phyloP scores from a whole-genome alignment of 30 jellyfish, hydroid and myxozoan species.

The Calvadosia cruxmelitensis region DNA sequence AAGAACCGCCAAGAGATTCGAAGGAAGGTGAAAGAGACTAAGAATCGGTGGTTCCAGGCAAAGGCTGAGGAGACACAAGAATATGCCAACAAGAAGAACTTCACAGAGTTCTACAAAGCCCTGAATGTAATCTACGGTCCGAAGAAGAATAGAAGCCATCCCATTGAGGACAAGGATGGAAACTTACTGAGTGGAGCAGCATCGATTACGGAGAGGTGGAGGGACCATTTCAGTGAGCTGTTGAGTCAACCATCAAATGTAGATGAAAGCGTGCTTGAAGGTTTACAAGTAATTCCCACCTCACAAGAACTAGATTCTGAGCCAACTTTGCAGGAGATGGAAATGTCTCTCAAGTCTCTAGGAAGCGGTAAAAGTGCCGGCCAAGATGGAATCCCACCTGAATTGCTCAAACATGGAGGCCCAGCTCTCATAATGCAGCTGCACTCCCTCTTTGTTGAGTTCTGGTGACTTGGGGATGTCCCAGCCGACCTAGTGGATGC shows the following conservation, averaged over 20 bases:
- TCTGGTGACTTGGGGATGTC: constrained; percentile 24
- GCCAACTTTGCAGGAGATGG: no score
- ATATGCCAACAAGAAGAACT: constrained; percentile 30
- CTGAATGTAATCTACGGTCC: constrained; percentile 42
- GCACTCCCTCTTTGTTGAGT: constrained; percentile 1
- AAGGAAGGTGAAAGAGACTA: constrained; percentile 16
- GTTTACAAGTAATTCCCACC: no score
- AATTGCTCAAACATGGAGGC: constrained; percentile 35
- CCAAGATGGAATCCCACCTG: constrained; percentile 30
- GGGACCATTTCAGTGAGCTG: constrained; percentile 39
- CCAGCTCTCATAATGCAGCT: constrained; percentile 25
- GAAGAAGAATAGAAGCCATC: constrained; percentile 18
- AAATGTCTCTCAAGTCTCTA: no score
- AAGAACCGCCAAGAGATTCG: constrained; percentile 21
- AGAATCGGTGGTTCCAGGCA: constrained; percentile 29
- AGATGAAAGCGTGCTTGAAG: constrained; percentile 32
- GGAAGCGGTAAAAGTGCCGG: constrained; percentile 60
- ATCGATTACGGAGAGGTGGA: constrained; percentile 30
- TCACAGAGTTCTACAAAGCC: constrained; percentile 21
- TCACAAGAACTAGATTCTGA: no score
- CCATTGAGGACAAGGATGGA: constrained; percentile 22
- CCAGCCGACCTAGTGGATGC: constrained; percentile 34
- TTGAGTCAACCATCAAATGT: no score
- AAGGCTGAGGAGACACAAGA: constrained; percentile 38
- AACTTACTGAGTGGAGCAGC: constrained; percentile 23